A percentile compares a stretch with the other conserved stretches of the same genome.
Evolutionary conservation across 2,113 vertebrate genomes (phyloP).

Genomic region (Thalassoma bifasciatum): DNA sequence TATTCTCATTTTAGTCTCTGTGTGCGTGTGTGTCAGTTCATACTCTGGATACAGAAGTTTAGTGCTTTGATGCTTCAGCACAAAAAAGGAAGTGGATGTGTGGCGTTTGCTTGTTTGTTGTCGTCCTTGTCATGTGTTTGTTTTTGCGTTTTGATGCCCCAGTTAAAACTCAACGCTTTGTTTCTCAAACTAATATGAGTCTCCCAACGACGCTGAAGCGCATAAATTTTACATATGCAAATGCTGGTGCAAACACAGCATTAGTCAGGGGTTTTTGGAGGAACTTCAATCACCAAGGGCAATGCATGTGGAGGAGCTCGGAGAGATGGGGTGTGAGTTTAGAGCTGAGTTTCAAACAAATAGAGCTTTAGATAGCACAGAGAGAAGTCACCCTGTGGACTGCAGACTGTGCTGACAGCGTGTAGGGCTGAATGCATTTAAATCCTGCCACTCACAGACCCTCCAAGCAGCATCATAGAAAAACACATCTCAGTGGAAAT

Average conservation of each 20-base stretch:
- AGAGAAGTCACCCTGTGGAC: constrained; percentile 8
- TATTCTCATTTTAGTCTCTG: constrained; percentile 1
- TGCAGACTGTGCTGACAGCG: neutral
- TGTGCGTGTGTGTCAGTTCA: neutral
- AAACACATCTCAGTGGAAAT: neutral
- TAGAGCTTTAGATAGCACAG: neutral
- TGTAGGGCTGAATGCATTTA: neutral
- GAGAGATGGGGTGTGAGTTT: constrained; percentile 2
- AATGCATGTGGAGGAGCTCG: neutral
- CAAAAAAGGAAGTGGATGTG: constrained; percentile 45
- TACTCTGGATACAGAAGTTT: constrained; percentile 14
- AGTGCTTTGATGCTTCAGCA: constrained; percentile 54
- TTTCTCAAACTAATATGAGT: constrained; percentile 56
- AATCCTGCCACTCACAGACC: neutral
- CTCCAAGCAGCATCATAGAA: neutral
- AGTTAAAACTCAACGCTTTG: constrained; percentile 63
- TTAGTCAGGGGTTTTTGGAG: constrained; percentile 36
- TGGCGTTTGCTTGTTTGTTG: constrained; percentile 37
- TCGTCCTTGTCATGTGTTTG: constrained; percentile 58
- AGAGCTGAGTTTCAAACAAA: constrained; percentile 2
- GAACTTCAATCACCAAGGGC: constrained; percentile 33
- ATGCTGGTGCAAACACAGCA: constrained; percentile 14
- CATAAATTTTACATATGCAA: constrained; percentile 55
- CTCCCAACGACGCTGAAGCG: constrained; percentile 20
- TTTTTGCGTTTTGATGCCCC: constrained; percentile 55